phyloP scores from a whole-genome alignment of 2,113 vertebrate genomes.

The Equus przewalskii region DNA sequence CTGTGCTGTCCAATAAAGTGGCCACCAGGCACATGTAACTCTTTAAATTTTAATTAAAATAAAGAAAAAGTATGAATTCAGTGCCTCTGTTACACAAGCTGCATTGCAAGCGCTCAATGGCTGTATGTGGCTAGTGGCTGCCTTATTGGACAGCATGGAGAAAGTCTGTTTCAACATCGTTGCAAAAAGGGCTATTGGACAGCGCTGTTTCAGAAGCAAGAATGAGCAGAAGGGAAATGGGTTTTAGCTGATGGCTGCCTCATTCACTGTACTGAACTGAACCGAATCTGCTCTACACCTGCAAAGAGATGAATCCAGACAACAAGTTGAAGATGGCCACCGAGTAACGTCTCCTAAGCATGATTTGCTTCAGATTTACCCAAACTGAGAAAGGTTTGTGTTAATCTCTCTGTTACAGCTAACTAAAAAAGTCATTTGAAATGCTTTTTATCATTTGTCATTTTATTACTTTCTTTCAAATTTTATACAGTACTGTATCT shows the following conservation, averaged over 20 bases:
- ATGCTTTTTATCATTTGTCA: background rate
- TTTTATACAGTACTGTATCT: constrained; percentile 10
- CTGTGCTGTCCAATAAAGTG: constrained; percentile 5
- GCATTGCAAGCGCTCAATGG: background rate
- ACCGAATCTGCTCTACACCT: background rate
- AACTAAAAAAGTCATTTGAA: constrained; percentile 17
- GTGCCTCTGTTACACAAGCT: background rate
- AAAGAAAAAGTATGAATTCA: constrained; percentile 5
- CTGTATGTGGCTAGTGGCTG: background rate
- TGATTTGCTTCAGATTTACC: constrained; percentile 28
- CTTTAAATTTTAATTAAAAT: constrained; percentile 23
- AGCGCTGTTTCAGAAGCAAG: constrained; percentile 78
- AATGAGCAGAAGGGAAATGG: constrained; percentile 79
- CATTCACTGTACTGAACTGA: background rate
- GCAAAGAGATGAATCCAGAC: background rate
- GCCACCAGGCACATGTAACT: background rate
- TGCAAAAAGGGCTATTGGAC: background rate
- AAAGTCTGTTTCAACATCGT: background rate
- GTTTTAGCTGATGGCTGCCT: constrained; percentile 83
- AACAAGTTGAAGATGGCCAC: background rate
- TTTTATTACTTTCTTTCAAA: constrained; percentile 41
- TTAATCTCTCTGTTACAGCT: constrained; percentile 55
- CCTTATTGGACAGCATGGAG: background rate
- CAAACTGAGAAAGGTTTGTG: constrained; percentile 81
- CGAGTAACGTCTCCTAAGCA: background rate